phyloP scores from a whole-genome alignment of 2,113 vertebrate genomes.

The Neopipo cinnamomea region DNA sequence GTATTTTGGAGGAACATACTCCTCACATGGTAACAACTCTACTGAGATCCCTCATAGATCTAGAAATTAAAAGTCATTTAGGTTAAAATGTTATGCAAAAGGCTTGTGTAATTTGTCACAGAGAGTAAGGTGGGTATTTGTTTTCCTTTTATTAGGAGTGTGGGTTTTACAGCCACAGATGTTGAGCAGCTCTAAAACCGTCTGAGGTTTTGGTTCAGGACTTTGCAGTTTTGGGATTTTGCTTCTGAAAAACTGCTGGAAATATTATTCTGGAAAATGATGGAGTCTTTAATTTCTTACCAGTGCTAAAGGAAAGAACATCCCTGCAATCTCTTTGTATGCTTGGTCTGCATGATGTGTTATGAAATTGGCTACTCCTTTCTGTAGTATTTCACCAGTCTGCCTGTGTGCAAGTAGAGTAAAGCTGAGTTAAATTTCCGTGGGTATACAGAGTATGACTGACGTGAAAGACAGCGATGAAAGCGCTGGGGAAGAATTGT shows the following conservation, averaged over 20 bases:
- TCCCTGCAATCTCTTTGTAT: neutral
- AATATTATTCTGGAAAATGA: neutral
- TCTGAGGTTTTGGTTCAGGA: neutral
- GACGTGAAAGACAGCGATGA: neutral
- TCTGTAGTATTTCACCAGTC: neutral
- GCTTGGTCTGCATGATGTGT: neutral
- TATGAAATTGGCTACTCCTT: neutral
- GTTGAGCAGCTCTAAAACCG: neutral
- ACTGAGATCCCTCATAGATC: neutral
- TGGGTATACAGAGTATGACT: neutral
- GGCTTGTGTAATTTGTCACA: neutral
- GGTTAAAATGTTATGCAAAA: neutral
- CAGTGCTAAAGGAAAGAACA: neutral
- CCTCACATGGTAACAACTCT: rapidly evolving
- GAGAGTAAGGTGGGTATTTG: neutral
- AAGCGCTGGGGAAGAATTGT: slow-evolving; percentile 5
- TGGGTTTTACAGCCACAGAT: neutral
- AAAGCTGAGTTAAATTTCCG: neutral
- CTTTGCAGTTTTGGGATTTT: neutral
- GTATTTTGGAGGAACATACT: neutral
- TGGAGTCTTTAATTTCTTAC: neutral
- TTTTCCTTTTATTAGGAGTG: neutral
- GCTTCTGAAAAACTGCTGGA: neutral
- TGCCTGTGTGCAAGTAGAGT: neutral
- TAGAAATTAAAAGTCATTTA: neutral